phyloP scores from a whole-genome alignment of 2,888 invertebrate species.

The Chrysomela aeneicollis region DNA sequence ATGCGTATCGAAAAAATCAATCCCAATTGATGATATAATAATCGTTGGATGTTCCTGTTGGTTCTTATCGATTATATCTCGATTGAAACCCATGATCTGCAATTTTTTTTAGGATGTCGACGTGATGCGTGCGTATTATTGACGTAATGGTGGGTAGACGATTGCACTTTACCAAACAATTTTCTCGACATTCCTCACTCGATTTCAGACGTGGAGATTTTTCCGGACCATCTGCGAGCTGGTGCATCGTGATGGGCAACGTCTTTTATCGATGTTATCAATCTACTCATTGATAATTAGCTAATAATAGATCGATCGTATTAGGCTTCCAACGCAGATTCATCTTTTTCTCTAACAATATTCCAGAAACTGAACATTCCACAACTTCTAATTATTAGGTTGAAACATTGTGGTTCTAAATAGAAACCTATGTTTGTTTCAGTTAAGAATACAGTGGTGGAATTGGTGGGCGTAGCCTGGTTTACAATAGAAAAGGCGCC shows the following conservation, averaged over 20 bases:
- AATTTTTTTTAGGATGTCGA: not conserved
- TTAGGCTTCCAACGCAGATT: no score
- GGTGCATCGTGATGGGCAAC: constrained; percentile 23
- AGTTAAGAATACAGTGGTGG: no score
- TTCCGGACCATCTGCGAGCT: not conserved
- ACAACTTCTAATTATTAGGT: no score
- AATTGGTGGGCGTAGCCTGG: no score
- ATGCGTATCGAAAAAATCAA: not conserved
- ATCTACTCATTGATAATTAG: constrained; percentile 32
- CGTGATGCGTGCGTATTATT: not conserved
- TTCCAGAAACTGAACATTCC: no score
- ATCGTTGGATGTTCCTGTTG: not conserved
- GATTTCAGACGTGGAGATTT: constrained; percentile 5
- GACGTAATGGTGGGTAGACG: constrained; percentile 12
- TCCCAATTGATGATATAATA: not conserved
- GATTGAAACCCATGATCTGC: not conserved
- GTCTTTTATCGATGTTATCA: constrained; percentile 24
- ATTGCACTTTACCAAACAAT: constrained; percentile 10
- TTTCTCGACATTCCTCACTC: constrained; percentile 13
- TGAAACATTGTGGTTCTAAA: no score
- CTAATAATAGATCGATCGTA: constrained; percentile 15
- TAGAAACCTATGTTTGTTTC: no score
- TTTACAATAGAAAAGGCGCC: no score
- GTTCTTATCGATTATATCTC: constrained; percentile 1
- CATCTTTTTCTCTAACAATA: no score